phyloP scores from a whole-genome alignment of 2,113 vertebrate genomes.

The Gavialis gangeticus region DNA sequence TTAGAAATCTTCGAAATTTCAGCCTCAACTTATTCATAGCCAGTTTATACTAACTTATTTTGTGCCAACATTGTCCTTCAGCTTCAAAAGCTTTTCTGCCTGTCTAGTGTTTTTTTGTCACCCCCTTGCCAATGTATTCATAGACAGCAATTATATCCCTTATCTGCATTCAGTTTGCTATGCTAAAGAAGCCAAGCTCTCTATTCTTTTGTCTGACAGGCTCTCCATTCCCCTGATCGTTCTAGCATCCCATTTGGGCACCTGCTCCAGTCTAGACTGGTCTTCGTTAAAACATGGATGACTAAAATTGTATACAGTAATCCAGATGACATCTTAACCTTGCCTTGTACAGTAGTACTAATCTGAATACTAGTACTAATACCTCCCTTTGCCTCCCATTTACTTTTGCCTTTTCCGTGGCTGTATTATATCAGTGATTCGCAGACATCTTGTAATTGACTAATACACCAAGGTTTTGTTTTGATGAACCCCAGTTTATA shows the following conservation, averaged over 20 bases:
- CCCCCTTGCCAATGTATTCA: neutral
- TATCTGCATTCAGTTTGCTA: neutral
- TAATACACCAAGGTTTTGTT: no score
- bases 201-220: neutral
- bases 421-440: neutral
- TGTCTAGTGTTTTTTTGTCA: neutral
- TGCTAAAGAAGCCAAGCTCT: neutral
- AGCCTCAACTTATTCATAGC: neutral
- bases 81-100: accelerated
- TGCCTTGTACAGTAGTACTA: neutral
- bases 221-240: neutral
- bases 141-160: neutral
- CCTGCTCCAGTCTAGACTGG: neutral
- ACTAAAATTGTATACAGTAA: neutral
- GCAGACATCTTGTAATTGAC: neutral
- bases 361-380: neutral
- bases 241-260: neutral
- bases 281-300: neutral
- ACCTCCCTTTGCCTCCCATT: constrained; percentile 1
- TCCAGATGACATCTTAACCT: neutral
- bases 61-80: neutral
- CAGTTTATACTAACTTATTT: neutral
- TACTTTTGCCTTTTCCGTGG: neutral
- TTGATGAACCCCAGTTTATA: no score
- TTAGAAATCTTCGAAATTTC: neutral